Conservation (phyloP, 1,140 invertebrate genomes). For the Lucilia cuprina region DNA sequence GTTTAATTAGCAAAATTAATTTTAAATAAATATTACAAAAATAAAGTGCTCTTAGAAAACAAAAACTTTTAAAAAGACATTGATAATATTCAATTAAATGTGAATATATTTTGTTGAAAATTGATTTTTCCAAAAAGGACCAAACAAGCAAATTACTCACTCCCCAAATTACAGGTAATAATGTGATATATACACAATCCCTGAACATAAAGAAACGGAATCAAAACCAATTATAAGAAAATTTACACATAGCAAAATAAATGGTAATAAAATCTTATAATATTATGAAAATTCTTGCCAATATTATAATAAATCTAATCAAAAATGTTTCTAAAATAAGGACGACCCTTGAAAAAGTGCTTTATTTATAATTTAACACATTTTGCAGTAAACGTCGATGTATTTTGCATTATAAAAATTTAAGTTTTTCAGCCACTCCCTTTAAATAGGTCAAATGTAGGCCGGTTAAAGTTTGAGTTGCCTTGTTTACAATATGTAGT, state of each 20-base stretch:
- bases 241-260: not conserved
- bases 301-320: no score
- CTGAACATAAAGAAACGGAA: not conserved
- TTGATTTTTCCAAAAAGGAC: conserved; percentile 1
- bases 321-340: no score
- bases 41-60: not conserved
- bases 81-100: not conserved
- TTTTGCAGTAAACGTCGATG: no score
- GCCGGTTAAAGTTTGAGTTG: no score
- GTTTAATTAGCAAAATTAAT: not conserved
- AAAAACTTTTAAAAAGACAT: not conserved
- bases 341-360: no score
- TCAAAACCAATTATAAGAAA: not conserved
- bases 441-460: no score
- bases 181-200: not conserved
- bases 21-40: not conserved
- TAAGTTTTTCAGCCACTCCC: no score
- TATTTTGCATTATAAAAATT: no score
- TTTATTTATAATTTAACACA: no score
- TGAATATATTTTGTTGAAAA: not conserved
- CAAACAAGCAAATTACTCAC: not conserved
- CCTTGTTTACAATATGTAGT: no score
- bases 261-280: no score
- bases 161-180: not conserved
- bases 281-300: no score